Base-by-base conservation (phyloP, 2,113 vertebrate species). In the Blennius ocellaris region DNA sequence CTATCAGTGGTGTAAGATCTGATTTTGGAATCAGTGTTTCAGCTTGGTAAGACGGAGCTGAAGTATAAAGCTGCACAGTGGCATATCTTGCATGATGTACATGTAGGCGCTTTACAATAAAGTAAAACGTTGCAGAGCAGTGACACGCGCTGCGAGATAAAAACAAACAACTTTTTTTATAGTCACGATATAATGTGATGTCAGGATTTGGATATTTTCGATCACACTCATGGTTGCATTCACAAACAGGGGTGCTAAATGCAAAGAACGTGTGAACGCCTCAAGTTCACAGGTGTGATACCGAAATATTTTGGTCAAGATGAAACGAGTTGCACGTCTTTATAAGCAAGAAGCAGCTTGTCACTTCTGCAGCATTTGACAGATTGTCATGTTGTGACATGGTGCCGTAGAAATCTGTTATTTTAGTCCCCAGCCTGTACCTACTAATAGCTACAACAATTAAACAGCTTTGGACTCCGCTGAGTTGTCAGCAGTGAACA, bases 391-490 rank as follows among this genome's bases (percentile, higher is more conserved):
- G 21, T 48, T 39, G 51, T 73, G 66, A 76, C n/a, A 2, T 45
- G 16, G 50, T 73, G 71, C 69, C 49, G 62, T 16, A 76, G 15
- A 63, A 6, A 82, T 69, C 53, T 59, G 55, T 44, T 86, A 79
- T 80, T 82, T 64, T 55, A 49, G 61, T 49, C 45, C 36, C 55
- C 8, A 10, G 48, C 38, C 11, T 61, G 75, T 78, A 77, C 44
- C 63, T 84, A 70, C 11, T 83, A 76, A 76, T 44, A 73, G 49
- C 68, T 70, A 54, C 55, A 71, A 78, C 71, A 82, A 76, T 86
- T 73, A 81, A 72, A 83, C 69, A 75, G 58, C 58, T 60, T 52
- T 76, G 48, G 60, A 59, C 66, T 49, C 53, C 9, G 41, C 43
- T 11, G 71, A 15, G 40, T 49, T 30, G 38, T 72, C 15, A 12